Base-by-base conservation (phyloP, 2,888 invertebrate species). In the Nesidiocoris tenuis region DNA sequence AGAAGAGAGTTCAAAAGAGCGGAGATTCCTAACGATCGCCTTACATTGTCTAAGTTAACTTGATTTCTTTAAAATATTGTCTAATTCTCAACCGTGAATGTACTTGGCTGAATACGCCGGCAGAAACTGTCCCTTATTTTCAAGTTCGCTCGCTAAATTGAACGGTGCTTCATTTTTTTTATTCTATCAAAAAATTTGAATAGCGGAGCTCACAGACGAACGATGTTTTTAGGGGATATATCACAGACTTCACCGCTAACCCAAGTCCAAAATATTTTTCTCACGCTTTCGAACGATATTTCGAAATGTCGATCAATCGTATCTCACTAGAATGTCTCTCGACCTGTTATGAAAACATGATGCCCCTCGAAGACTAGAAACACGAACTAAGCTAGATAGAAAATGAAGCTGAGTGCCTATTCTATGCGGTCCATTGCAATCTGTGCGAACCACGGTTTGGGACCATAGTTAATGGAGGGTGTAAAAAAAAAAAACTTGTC, bases 211-310 rank as follows among this genome's bases (percentile, higher is more conserved):
- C 65, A 70, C 70, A 70, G 59, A 70, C 70, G 70, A 70, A 70
- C 70, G 59, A 70, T 17, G 59, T 21, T 70, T 18, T 67, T 24
- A 24, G 59, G 70, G 59, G 19, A 59, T 72, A 72, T 72, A 72
- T 72, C 72, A 72, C 72, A 72, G 72, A 72, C 72, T 72, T 72
- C 72, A 70, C 70, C 55, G 72, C 72, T 72, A 72, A 72, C 72
- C 72, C 72, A 72, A 72, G 72, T 72, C 39, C 72, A 63, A 72
- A 61, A 25, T 59, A 39, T 39, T 39, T n/a, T 39, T 39, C 39
- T 39, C 39, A 39, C 39, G 39, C 39, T 39, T 39, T 7, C 39
- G 39, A 39, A 39, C 12, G 39, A 7, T 39, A 39, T 39, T 39
- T 39, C 12, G 5, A 39, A 39, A 39, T 12, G 3, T 39, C 39